Conservation (phyloP, 2,888 invertebrate species). For the Coenonympha glycerion region DNA sequence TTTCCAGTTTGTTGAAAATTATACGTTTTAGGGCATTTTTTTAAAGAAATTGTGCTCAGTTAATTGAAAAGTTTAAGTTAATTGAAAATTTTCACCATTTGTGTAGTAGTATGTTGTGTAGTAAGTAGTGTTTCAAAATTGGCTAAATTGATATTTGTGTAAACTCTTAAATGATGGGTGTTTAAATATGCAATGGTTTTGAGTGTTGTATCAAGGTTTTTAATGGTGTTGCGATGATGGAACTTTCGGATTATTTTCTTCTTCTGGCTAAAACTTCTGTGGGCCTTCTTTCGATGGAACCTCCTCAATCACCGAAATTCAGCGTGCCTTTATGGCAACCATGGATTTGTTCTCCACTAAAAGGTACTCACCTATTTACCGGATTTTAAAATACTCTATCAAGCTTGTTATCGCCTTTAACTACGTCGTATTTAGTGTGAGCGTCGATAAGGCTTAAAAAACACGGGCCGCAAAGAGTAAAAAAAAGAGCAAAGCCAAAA, state of each 20-base stretch:
- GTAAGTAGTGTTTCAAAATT: too few species aligned
- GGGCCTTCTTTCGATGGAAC: constrained; percentile 63
- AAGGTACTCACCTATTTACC: constrained; percentile 52
- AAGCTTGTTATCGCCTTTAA: neutral
- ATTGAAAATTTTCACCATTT: too few species aligned
- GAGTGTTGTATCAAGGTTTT: constrained; percentile 19
- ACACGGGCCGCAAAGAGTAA: neutral
- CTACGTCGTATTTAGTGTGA: neutral
- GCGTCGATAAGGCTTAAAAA: neutral
- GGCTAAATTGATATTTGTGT: too few species aligned
- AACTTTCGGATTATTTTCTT: constrained; percentile 64
- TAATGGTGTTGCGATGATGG: constrained; percentile 59
- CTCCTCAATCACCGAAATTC: constrained; percentile 71
- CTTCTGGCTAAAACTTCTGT: constrained; percentile 62
- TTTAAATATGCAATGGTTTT: constrained; percentile 20
- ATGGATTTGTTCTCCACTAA: constrained; percentile 60
- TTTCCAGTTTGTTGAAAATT: too few species aligned
- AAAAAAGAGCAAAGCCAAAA: neutral
- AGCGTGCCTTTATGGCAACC: constrained; percentile 72
- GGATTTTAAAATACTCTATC: neutral
- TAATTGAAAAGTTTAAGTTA: too few species aligned
- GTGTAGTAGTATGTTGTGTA: too few species aligned
- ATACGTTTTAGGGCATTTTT: too few species aligned
- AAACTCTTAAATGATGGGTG: constrained; percentile 1
- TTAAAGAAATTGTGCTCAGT: too few species aligned